Evolutionary conservation across 2,113 vertebrate species (phyloP).

Genomic region (Tetrax tetrax): DNA sequence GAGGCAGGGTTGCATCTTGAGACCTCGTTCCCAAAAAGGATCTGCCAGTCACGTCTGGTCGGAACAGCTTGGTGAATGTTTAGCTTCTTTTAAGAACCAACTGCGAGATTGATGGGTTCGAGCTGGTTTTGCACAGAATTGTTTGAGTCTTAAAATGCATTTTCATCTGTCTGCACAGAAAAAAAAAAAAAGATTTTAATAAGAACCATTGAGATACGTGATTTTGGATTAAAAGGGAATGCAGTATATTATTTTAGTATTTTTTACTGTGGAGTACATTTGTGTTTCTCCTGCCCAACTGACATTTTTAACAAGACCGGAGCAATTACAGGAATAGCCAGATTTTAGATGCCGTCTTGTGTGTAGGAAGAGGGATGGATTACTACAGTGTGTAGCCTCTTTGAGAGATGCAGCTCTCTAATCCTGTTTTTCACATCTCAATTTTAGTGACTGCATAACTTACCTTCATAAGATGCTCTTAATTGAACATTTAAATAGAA

Average conservation of each 20-base stretch:
- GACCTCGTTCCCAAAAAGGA: background rate
- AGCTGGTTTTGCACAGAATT: constrained; percentile 28
- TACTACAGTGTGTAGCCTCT: background rate
- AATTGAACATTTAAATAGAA: constrained; percentile 44
- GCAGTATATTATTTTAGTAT: background rate
- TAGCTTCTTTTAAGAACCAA: constrained; percentile 24
- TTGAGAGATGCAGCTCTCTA: background rate
- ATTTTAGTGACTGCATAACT: constrained; percentile 44
- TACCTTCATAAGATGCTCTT: constrained; percentile 33
- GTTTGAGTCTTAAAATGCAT: constrained; percentile 22
- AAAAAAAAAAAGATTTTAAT: background rate
- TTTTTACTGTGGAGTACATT: background rate
- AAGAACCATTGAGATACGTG: background rate
- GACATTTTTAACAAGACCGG: background rate
- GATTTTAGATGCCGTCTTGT: background rate
- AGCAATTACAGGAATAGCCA: constrained; percentile 23
- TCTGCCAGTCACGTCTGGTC: constrained; percentile 23
- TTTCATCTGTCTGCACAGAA: constrained; percentile 12
- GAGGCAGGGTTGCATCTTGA: background rate
- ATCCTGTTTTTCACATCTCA: constrained; percentile 25
- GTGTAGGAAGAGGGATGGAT: background rate
- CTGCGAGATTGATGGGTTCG: background rate
- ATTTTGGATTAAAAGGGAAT: background rate
- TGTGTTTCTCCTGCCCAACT: background rate
- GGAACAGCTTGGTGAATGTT: constrained; percentile 37